phyloP scores from a whole-genome alignment of 2,888 invertebrate species.

The Orgyia antiqua region DNA sequence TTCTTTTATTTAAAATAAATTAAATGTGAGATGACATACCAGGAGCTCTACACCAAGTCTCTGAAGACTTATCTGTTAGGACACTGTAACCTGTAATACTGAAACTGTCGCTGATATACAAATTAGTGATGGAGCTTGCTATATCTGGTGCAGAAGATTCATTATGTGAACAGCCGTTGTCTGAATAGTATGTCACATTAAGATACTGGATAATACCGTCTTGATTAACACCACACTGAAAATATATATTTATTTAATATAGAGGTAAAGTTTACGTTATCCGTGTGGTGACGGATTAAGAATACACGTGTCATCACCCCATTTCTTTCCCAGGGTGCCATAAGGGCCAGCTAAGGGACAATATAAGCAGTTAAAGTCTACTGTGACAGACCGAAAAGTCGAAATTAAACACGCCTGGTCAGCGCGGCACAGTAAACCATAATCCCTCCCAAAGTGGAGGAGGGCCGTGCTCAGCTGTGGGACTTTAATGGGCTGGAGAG shows the following conservation, averaged over 20 bases:
- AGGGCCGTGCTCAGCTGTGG: too few species aligned
- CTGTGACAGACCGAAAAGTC: too few species aligned
- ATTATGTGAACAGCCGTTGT: constrained; percentile 58
- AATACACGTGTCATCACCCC: too few species aligned
- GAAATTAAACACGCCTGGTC: too few species aligned
- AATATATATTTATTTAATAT: neutral
- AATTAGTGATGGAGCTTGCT: constrained; percentile 42
- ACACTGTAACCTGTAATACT: constrained; percentile 66
- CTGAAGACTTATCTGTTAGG: constrained; percentile 81
- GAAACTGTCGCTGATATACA: constrained; percentile 76
- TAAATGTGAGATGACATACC: constrained; percentile 74
- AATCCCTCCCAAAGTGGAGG: too few species aligned
- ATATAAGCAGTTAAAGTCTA: too few species aligned
- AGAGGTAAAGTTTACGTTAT: neutral
- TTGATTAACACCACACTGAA: constrained; percentile 71
- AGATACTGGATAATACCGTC: constrained; percentile 77
- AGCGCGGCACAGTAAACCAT: too few species aligned
- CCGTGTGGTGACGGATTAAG: too few species aligned
- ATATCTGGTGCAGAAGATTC: constrained; percentile 41
- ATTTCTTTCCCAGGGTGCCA: too few species aligned
- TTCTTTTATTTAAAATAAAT: too few species aligned
- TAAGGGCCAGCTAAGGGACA: too few species aligned
- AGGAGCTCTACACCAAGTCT: constrained; percentile 84
- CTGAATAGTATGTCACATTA: constrained; percentile 55
- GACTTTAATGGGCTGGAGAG: too few species aligned